These are phyloP conservation scores for Abrostola triplasia DNA, from an alignment of 2,888 invertebrate species.

Conservation along the genomic window DNA sequence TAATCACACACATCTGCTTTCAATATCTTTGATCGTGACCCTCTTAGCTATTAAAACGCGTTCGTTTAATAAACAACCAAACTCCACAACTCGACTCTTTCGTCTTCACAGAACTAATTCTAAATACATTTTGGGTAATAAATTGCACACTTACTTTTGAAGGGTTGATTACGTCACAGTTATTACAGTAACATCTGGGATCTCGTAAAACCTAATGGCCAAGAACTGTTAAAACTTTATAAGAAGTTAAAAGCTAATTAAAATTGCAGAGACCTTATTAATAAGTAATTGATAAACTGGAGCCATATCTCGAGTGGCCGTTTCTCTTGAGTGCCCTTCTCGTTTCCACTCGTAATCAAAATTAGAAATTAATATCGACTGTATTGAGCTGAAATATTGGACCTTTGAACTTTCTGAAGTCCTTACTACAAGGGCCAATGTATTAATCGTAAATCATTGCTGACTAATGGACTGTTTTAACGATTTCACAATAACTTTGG, in stretches of 20 bases:
- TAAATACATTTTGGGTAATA: not conserved
- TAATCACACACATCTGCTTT: no score
- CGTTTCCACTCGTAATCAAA: constrained; percentile 52
- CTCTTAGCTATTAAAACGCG: no score
- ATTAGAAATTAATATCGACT: constrained; percentile 60
- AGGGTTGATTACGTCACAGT: constrained; percentile 26
- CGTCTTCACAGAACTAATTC: no score
- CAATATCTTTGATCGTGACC: no score
- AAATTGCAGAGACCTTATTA: constrained; percentile 48
- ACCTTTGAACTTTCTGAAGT: constrained; percentile 51
- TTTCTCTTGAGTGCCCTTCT: constrained; percentile 45
- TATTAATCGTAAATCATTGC: constrained; percentile 50
- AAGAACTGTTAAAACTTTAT: constrained; percentile 20
- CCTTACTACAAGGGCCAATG: constrained; percentile 42
- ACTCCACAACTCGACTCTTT: no score
- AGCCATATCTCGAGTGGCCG: constrained; percentile 51
- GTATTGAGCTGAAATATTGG: constrained; percentile 55
- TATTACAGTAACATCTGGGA: constrained; percentile 40
- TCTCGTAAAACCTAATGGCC: constrained; percentile 11
- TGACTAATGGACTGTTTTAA: constrained; percentile 46
- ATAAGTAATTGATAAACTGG: constrained; percentile 50
- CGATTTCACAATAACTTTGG: constrained; percentile 1
- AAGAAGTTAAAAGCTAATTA: constrained; percentile 51
- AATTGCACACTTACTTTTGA: constrained; percentile 13
- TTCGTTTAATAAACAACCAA: no score